phyloP scores from a whole-genome alignment of 2,797 vertebrate species.

The Anolis apletophallus region DNA sequence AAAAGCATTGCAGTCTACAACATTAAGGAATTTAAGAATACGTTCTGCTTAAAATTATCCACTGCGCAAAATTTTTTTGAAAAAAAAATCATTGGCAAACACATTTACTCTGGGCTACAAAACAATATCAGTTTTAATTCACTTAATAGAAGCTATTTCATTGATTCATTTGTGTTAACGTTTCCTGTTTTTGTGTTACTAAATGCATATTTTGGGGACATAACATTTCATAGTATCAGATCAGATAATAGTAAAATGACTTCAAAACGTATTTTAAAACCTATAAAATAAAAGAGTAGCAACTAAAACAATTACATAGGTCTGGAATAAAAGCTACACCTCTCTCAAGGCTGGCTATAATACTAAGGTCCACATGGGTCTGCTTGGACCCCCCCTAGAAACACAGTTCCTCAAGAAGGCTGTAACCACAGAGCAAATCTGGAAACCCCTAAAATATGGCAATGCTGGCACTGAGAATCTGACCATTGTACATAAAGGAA shows the following conservation, averaged over 20 bases:
- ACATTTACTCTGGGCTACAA: background rate
- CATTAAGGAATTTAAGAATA: background rate
- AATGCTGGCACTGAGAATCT: background rate
- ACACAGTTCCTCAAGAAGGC: background rate
- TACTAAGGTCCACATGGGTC: background rate
- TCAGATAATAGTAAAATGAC: background rate
- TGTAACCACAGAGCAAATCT: background rate
- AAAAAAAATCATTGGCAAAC: background rate
- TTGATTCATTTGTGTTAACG: background rate
- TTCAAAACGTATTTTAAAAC: background rate
- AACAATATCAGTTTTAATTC: background rate
- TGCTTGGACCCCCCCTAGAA: background rate
- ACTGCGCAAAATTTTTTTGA: slow-evolving; percentile 21
- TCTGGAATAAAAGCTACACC: background rate
- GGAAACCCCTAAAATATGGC: no score
- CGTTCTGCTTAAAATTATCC: slow-evolving; percentile 13
- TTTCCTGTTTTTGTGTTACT: slow-evolving; percentile 32
- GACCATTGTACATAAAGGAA: background rate
- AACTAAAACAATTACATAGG: background rate
- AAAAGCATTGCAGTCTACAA: slow-evolving; percentile 45
- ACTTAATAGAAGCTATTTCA: background rate
- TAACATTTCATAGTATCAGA: background rate
- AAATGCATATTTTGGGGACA: background rate
- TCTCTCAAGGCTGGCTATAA: background rate
- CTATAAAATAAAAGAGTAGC: background rate